These are phyloP conservation scores for Scleropages formosus DNA, from an alignment of 2,797 vertebrate genomes.

Conservation along the genomic window DNA sequence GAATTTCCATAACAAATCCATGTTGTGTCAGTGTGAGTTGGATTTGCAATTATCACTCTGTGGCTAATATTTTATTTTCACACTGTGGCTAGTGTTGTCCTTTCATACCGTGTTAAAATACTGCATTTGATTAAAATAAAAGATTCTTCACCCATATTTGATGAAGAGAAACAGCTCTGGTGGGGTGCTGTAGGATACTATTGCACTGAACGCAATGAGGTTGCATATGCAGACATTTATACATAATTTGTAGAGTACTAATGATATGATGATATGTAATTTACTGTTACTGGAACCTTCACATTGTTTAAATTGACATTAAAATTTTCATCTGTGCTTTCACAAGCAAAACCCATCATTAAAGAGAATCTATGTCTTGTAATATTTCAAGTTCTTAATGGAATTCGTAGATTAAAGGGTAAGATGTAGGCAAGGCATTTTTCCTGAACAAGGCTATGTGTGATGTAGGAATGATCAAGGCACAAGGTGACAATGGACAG, in stretches of 20 bases:
- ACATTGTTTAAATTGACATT: conserved; percentile 11
- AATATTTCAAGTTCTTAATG: too few relatives aligned
- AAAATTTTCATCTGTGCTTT: not conserved
- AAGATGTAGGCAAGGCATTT: too few relatives aligned
- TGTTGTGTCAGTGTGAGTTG: not conserved
- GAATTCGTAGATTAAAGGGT: too few relatives aligned
- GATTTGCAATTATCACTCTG: not conserved
- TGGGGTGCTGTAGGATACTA: too few relatives aligned
- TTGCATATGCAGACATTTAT: conserved; percentile 15
- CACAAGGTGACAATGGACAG: too few relatives aligned
- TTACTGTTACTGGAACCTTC: conserved; percentile 9
- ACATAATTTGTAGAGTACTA: not conserved
- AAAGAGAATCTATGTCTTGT: too few relatives aligned
- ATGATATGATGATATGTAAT: conserved; percentile 15
- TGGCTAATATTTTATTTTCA: not conserved
- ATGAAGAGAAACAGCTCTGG: not conserved
- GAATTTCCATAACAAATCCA: not conserved
- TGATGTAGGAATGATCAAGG: too few relatives aligned
- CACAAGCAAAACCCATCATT: too few relatives aligned
- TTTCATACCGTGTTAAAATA: not conserved
- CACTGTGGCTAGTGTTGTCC: not conserved
- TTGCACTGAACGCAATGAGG: not conserved
- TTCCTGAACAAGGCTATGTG: too few relatives aligned
- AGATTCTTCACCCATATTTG: not conserved
- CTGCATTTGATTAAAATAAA: not conserved